Evolutionary conservation across 2,797 vertebrate genomes (phyloP).

Genomic region (Phalloptychus januarius): DNA sequence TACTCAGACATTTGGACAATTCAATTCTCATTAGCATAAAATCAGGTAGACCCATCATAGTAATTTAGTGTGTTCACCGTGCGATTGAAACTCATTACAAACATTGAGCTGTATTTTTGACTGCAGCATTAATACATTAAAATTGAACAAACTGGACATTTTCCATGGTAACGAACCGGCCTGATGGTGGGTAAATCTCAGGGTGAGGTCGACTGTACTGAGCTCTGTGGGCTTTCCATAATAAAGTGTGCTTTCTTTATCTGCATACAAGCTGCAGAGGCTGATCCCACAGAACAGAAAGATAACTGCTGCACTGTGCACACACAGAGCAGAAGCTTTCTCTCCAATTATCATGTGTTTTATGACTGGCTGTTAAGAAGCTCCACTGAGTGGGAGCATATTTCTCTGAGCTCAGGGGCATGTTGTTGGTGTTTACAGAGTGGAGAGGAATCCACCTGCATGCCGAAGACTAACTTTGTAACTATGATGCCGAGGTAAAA

Average conservation of each 20-base stretch:
- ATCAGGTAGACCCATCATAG: background rate
- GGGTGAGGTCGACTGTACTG: background rate
- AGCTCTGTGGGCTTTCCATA: conserved; percentile 18
- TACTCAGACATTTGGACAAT: background rate
- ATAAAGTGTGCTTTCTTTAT: conserved; percentile 19
- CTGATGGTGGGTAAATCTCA: conserved; percentile 8
- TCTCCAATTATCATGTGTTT: conserved; percentile 38
- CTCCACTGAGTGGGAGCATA: conserved; percentile 14
- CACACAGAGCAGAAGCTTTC: conserved; percentile 25
- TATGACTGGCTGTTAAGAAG: conserved; percentile 21
- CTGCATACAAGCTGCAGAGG: background rate
- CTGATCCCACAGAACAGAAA: conserved; percentile 20
- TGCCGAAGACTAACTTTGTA: conserved; percentile 25
- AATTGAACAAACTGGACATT: conserved; percentile 13
- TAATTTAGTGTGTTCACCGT: conserved; percentile 16
- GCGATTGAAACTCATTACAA: conserved; percentile 25
- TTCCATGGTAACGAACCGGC: background rate
- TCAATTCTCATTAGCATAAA: conserved; percentile 5
- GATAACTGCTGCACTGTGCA: conserved; percentile 19
- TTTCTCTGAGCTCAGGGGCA: conserved; percentile 33
- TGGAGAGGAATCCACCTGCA: conserved; percentile 2
- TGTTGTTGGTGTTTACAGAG: conserved; percentile 21
- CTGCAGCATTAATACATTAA: background rate
- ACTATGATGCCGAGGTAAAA: conserved; percentile 40
- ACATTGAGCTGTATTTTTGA: background rate